Evolutionary conservation across 2,888 invertebrate species (phyloP).

Genomic region (Germaria angustata): DNA sequence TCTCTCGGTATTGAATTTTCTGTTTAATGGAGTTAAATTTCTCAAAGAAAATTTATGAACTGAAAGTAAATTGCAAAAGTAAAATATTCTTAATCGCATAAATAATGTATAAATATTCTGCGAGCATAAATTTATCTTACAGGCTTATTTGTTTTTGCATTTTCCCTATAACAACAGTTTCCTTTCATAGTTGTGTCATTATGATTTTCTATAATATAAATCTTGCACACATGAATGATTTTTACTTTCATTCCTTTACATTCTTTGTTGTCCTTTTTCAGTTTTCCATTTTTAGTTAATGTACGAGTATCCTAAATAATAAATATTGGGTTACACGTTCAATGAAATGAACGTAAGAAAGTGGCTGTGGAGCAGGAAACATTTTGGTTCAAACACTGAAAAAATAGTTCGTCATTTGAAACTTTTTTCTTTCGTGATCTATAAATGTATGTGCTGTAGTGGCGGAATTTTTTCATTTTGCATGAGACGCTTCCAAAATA

Average conservation of each 20-base stretch:
- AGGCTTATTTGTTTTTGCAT: no score
- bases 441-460: no score
- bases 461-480: no score
- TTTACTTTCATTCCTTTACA: not conserved
- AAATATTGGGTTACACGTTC: conserved; percentile 10
- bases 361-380: no score
- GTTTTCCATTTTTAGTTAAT: not conserved
- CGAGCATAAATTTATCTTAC: no score
- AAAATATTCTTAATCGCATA: not conserved
- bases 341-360: no score
- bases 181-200: conserved; percentile 14
- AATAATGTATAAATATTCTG: not conserved
- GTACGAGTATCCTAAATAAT: conserved; percentile 5
- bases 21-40: not conserved
- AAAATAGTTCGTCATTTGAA: no score
- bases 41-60: not conserved
- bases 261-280: not conserved
- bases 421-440: no score
- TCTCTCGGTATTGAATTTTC: no score
- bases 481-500: no score
- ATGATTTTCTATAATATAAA: not conserved
- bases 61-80: not conserved
- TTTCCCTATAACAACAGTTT: no score
- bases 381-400: no score
- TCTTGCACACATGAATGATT: not conserved